Evolutionary conservation across 2,797 vertebrate species (phyloP).

Genomic region (Capromys pilorides): DNA sequence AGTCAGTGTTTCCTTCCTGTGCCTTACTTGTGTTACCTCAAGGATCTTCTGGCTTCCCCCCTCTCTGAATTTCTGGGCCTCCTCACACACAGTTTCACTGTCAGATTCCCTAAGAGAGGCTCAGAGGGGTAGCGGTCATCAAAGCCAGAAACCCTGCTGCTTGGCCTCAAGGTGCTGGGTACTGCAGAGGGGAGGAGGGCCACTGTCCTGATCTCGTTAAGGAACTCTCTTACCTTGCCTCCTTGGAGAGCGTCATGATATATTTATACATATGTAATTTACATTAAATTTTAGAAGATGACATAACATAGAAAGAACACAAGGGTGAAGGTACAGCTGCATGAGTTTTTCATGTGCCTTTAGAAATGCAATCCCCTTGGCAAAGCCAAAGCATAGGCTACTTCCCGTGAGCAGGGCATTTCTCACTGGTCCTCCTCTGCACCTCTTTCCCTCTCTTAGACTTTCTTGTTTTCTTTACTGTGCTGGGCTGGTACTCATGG

Average conservation of each 20-base stretch:
- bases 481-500: background rate
- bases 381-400: fast-evolving
- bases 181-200: background rate
- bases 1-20: background rate
- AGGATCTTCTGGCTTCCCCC: no score
- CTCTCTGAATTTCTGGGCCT: background rate
- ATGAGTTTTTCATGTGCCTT: background rate
- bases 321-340: no score
- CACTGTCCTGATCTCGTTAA: no score
- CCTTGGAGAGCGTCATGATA: background rate
- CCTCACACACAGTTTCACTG: background rate
- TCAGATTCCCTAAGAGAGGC: background rate
- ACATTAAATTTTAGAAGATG: background rate
- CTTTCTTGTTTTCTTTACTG: background rate
- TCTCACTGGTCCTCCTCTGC: no score
- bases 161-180: background rate
- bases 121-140: fast-evolving
- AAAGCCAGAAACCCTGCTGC: background rate
- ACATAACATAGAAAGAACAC: background rate
- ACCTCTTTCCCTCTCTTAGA: background rate
- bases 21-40: no score
- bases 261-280: background rate
- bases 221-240: background rate
- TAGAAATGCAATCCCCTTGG: no score
- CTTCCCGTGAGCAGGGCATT: background rate